Base-by-base conservation (phyloP, 2,797 vertebrate species). In the Salarias fasciatus region DNA sequence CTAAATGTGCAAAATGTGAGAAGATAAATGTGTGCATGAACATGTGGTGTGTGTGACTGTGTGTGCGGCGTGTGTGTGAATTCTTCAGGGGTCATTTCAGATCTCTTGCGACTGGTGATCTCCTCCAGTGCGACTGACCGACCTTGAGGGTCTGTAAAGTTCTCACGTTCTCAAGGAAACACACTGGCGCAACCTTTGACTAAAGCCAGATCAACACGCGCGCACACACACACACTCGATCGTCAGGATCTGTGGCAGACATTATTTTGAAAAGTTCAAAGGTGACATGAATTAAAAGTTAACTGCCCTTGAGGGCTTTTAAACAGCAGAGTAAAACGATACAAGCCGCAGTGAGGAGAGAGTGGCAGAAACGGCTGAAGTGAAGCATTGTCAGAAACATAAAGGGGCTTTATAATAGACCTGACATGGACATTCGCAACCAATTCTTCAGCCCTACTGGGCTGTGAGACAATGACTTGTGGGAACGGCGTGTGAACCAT, bases 101-200 rank as follows among this genome's bases (percentile, higher is more conserved):
- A 72, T 73, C 72, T 67, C 70, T 60, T 37, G 65, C 29, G 53
- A 72, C 69, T 47, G 57, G 41, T 82, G 92, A 84, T 80, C 54
- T 78, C 82, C 75, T 87, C 65, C 69, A 75, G 72, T 80, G 83
- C 81, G 69, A 65, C 85, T 80, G 82, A 83, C 84, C 59, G 72
- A 89, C 86, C 88, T 88, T 74, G 70, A 79, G 60, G 66, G 70
- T 89, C 85, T 90, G 86, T 92, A 90, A 91, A 92, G 79, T 91
- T 91, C 85, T 91, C 89, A 91, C 86, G 51, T 90, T 89, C 86
- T 86, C 72, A 71, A 79, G 72, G 62, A 88, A 85, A 75, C 71
- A 43, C 70, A 62, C 38, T 18, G 5, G 62, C 2, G 18, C 18
- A 24, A 24, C 69, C 51, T 66, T 11, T 63, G 64, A 83, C 67